phyloP scores from a whole-genome alignment of 2,797 vertebrate genomes.

The Falco cherrug region DNA sequence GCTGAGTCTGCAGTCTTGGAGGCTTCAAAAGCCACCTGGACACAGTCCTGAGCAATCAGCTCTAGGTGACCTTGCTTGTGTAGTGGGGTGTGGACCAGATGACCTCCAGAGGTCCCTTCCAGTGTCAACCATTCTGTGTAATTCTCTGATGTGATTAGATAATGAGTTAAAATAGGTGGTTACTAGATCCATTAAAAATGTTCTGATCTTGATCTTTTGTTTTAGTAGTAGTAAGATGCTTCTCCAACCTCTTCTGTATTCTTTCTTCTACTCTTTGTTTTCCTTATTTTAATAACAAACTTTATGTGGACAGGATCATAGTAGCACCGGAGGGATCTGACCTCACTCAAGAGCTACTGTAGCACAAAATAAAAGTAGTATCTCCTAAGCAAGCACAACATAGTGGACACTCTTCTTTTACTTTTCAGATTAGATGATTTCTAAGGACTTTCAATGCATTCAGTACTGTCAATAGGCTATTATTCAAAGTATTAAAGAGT shows the following conservation, averaged over 20 bases:
- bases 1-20: background rate
- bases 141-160: background rate
- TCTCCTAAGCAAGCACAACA: background rate
- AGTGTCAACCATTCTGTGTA: background rate
- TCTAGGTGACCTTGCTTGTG: background rate
- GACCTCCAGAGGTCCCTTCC: background rate
- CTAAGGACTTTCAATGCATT: background rate
- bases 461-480: background rate
- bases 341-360: background rate
- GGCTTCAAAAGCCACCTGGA: background rate
- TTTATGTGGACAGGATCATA: background rate
- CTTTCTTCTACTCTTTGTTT: background rate
- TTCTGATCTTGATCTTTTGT: background rate
- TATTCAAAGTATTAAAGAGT: background rate
- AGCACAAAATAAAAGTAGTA: background rate
- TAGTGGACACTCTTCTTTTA: background rate
- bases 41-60: background rate
- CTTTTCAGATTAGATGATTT: background rate
- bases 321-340: background rate
- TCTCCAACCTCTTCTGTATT: background rate
- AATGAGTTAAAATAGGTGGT: background rate
- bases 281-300: background rate
- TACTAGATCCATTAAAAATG: background rate
- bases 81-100: background rate
- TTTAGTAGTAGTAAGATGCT: background rate